Evolutionary conservation across 2,113 vertebrate genomes (phyloP).

Genomic region (Spizaetus ornatus): DNA sequence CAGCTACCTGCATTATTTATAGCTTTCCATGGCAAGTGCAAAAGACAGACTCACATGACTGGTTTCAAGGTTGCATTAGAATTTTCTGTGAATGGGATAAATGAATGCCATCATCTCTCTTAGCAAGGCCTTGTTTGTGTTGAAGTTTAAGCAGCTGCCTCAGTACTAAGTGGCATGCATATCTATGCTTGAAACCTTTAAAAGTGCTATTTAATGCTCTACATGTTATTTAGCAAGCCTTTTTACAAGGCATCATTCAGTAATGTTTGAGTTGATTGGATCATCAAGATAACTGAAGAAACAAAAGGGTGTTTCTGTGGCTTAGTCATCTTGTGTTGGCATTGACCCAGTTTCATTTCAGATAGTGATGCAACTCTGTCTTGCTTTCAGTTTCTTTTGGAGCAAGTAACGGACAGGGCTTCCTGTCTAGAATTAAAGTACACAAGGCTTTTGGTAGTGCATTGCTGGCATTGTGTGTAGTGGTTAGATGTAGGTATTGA

Average conservation of each 20-base stretch:
- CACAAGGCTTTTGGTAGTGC: neutral
- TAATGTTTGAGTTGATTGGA: neutral
- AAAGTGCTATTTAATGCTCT: neutral
- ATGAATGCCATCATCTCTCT: neutral
- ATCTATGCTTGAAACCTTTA: neutral
- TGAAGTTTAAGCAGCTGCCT: neutral
- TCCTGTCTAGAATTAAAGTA: neutral
- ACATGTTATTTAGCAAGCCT: neutral
- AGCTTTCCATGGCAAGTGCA: neutral
- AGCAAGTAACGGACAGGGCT: neutral
- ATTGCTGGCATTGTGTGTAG: neutral
- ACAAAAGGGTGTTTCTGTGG: neutral
- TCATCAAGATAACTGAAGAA: neutral
- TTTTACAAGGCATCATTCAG: constrained; percentile 1
- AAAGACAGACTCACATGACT: neutral
- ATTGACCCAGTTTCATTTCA: constrained; percentile 4
- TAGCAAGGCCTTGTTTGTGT: neutral
- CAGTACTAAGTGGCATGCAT: neutral
- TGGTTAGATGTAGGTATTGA: neutral
- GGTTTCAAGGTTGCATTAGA: neutral
- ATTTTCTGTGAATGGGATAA: neutral
- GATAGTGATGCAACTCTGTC: neutral
- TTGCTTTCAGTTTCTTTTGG: constrained; percentile 37
- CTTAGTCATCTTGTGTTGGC: constrained; percentile 16
- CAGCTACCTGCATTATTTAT: neutral